Evolutionary conservation across 1,140 invertebrate species (phyloP).

Genomic region (Penaeus japonicus): DNA sequence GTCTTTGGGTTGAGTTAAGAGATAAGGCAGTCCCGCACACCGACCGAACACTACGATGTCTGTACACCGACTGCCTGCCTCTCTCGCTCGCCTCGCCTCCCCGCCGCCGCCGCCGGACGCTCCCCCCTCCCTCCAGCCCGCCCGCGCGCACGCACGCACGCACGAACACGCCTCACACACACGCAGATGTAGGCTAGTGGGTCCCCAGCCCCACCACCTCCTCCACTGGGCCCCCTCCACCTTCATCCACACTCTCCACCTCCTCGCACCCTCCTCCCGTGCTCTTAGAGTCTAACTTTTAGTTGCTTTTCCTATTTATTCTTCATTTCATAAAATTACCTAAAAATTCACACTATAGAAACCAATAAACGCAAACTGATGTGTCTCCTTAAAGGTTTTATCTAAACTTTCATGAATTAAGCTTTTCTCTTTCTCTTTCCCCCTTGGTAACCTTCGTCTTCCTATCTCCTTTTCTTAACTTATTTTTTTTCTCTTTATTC

Average conservation of each 20-base stretch:
- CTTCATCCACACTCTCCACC: background rate
- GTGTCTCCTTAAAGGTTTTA: too few relatives aligned
- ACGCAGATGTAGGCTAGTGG: constrained; percentile 53
- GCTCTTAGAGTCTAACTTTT: background rate
- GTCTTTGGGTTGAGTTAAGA: too few relatives aligned
- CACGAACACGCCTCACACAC: constrained; percentile 40
- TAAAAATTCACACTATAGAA: too few relatives aligned
- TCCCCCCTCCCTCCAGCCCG: background rate
- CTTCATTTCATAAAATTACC: background rate
- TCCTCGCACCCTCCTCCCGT: background rate
- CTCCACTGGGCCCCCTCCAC: background rate
- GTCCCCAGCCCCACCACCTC: constrained; percentile 14
- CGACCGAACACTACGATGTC: constrained; percentile 32
- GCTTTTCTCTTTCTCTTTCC: too few relatives aligned
- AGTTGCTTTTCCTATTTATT: background rate
- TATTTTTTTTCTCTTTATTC: too few relatives aligned
- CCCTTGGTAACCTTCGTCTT: too few relatives aligned
- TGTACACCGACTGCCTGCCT: constrained; percentile 35
- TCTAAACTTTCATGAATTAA: too few relatives aligned
- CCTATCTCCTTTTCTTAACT: too few relatives aligned
- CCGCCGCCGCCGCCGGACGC: constrained; percentile 31
- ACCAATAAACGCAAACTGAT: too few relatives aligned
- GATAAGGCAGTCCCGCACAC: background rate
- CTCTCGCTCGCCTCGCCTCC: background rate
- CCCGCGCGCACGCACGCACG: constrained; percentile 29